A percentile compares a stretch with the other conserved stretches of the same genome.
These are phyloP conservation scores for Hyaena hyaena DNA, from an alignment of 2,113 vertebrate genomes.

Conservation along the genomic window DNA sequence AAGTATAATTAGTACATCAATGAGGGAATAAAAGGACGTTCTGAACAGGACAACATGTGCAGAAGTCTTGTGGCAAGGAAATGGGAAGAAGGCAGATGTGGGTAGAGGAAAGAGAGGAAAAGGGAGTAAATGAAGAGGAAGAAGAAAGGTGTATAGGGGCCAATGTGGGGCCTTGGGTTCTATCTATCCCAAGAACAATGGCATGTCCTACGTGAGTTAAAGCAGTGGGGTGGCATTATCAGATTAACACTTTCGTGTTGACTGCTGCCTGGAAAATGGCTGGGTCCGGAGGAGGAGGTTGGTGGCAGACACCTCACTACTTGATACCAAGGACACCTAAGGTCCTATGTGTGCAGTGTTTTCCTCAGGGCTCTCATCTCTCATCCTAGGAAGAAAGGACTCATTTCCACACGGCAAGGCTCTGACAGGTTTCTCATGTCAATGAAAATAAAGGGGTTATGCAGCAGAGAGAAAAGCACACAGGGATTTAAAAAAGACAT, in stretches of 20 bases:
- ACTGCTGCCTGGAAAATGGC: neutral
- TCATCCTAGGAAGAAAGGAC: neutral
- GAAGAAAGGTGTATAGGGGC: neutral
- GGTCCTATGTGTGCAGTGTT: neutral
- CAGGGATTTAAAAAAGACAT: neutral
- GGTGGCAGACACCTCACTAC: neutral
- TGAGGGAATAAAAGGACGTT: neutral
- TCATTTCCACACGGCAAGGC: neutral
- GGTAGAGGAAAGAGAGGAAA: neutral
- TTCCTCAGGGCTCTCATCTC: neutral
- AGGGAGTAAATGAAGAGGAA: neutral
- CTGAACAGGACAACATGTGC: neutral
- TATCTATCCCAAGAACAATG: neutral
- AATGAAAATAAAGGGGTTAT: neutral
- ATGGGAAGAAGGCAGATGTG: neutral
- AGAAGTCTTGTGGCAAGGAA: neutral
- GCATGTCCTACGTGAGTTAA: neutral
- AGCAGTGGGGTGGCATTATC: neutral
- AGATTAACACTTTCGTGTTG: neutral
- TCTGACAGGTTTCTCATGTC: neutral
- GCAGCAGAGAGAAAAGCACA: neutral
- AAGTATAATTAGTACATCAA: neutral
- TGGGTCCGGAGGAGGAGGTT: neutral
- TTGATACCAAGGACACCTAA: neutral
- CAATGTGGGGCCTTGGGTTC: neutral